A percentile compares a stretch with the other conserved stretches of the same genome.
phyloP scores from a whole-genome alignment of 2,797 vertebrate genomes.

The Neosalanx taihuensis region DNA sequence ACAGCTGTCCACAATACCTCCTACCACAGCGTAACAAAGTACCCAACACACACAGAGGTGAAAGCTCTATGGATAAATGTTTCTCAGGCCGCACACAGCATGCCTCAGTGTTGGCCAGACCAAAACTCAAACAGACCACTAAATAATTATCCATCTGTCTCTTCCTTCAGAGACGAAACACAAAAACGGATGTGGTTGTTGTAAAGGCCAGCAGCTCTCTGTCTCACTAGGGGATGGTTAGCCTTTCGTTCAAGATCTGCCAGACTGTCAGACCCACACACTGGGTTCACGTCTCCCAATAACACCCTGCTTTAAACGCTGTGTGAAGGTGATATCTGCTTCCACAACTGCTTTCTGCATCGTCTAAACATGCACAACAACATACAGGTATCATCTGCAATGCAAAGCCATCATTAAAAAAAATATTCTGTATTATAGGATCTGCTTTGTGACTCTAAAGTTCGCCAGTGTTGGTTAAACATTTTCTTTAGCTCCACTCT shows the following conservation, averaged over 20 bases:
- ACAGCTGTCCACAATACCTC: background rate
- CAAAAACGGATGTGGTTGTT: constrained; percentile 64
- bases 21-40: background rate
- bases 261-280: constrained; percentile 48
- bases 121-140: constrained; percentile 50
- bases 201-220: constrained; percentile 68
- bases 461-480: too few relatives aligned
- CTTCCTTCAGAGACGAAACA: constrained; percentile 67
- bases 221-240: constrained; percentile 58
- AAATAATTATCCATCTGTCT: constrained; percentile 63
- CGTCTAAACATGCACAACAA: too few relatives aligned
- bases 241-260: constrained; percentile 65
- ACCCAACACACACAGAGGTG: constrained; percentile 18
- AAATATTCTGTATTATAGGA: background rate
- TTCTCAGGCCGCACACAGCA: constrained; percentile 63
- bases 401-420: background rate
- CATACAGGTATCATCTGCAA: constrained; percentile 20
- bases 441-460: too few relatives aligned
- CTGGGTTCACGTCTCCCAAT: constrained; percentile 16
- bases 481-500: too few relatives aligned
- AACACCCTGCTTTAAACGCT: background rate
- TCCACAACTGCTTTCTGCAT: too few relatives aligned
- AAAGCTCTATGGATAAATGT: constrained; percentile 53
- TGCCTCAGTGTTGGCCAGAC: constrained; percentile 67
- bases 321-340: background rate